Evolutionary conservation across 2,888 invertebrate genomes (phyloP), one percentile per base, ranked within the genome.

Genomic region (Tillus elongatus): DNA sequence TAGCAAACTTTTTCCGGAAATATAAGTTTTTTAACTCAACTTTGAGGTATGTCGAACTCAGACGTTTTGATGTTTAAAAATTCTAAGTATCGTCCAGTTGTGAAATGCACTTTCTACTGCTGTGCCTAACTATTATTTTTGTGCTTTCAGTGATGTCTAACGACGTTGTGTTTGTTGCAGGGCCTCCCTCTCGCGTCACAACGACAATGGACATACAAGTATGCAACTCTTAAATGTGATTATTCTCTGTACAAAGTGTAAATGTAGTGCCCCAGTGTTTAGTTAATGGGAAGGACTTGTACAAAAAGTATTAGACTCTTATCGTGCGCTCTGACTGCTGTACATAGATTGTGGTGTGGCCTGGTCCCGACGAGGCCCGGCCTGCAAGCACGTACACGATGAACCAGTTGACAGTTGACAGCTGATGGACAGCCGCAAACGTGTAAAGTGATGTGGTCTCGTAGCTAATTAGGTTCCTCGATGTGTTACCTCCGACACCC

Each of bases 181-280:
- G 60, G 60, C 52, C 52, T 51, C 56, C 51, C 46, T 38, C 46
- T 53, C 56, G 61, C 57, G 61, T 61, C 51, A 63, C 65, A 62
- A 63, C 64, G 64, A 64, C 61, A 58, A 63, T 60, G 63, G 64
- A 65, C 64, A 63, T 64, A 63, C 59, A 64, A 63, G 63, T 64
- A 63, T 61, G 64, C 64, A 63, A 65, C 64, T 66, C 62, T 63
- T 67, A 65, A 67, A 71, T 73, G 73, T 73, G 73, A 73, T 73
- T 72, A 71, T 70, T 72, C 70, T 71, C 69, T 73, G 73, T 73
- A 73, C 73, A 73, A 72, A 70, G 69, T 70, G 67, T 67, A 67
- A 64, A 67, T 66, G 65, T 66, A 66, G 66, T 66, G 64, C 61
- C 64, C 64, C 64, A 63, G 65, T 65, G 63, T 64, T 60, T 63